A percentile compares a stretch with the other conserved stretches of the same genome.
These are phyloP conservation scores for Colistium nudipinnis DNA, from an alignment of 2,113 vertebrate genomes.

Conservation along the genomic window DNA sequence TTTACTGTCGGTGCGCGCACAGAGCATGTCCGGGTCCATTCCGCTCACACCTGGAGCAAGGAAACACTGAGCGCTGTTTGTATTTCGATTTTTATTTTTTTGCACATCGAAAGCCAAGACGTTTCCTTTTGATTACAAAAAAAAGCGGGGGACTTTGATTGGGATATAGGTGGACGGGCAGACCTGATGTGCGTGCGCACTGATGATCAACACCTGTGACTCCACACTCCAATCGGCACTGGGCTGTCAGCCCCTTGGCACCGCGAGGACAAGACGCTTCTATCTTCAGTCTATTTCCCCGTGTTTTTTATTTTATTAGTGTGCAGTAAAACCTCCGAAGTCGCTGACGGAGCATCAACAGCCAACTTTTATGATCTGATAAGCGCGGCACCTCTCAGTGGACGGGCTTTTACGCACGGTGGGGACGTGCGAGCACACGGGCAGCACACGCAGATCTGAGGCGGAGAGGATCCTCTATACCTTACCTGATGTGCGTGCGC, in stretches of 20 bases:
- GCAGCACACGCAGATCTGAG: background rate
- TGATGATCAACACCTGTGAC: too few relatives aligned
- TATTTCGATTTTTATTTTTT: background rate
- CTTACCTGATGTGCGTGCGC: too few relatives aligned
- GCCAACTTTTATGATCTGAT: constrained; percentile 32
- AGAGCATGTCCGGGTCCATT: constrained; percentile 53
- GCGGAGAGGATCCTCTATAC: too few relatives aligned
- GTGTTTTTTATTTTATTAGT: background rate
- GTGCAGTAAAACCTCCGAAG: background rate
- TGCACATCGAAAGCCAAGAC: too few relatives aligned
- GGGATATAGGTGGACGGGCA: too few relatives aligned
- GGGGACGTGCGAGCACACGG: background rate
- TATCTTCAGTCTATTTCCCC: background rate
- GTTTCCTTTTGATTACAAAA: too few relatives aligned
- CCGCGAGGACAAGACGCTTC: too few relatives aligned
- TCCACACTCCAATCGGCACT: too few relatives aligned
- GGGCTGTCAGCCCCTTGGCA: too few relatives aligned
- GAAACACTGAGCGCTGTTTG: constrained; percentile 37
- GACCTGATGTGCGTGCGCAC: too few relatives aligned
- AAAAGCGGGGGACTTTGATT: too few relatives aligned
- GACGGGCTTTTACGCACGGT: constrained; percentile 22
- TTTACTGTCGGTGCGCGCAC: background rate
- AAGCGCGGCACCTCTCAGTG: constrained; percentile 10
- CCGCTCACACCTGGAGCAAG: constrained; percentile 49
- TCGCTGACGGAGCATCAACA: constrained; percentile 38